Base-by-base conservation (phyloP, 2,113 vertebrate genomes). In the Proteles cristata region DNA sequence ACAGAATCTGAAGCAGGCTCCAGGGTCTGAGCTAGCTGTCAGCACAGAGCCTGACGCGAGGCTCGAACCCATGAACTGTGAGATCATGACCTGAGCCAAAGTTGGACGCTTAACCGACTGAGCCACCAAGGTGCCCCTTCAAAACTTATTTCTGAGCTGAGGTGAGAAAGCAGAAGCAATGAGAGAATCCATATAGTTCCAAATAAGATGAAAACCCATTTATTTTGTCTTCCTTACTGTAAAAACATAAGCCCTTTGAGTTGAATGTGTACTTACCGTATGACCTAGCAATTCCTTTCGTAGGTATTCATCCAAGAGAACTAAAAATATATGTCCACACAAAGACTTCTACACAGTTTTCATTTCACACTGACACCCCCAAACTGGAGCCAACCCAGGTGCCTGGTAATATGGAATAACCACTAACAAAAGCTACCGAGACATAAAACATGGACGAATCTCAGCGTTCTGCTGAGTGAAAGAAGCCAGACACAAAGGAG, bases 121-220 rank as follows among this genome's bases (percentile, higher is more conserved):
- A 39, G 39, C 39, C 39, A 39, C 39, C 39, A 39, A 39, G 39
- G 39, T 39, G 39, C 39, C 39, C 39, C 39, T 92, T 97, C 81
- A 95, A 98, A 98, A 97, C 92, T 88, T 93, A 95, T 97, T 97
- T 97, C 63, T 87, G 80, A 92, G 73, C 43, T 80, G 92, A 77
- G 61, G 93, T 83, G 93, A 97, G 92, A 92, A 94, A 88, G 94
- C 73, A 90, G 88, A 89, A 93, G 55, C 48, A 86, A 73, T 96
- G 53, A 92, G 76, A 95, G 43, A 91, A 92, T 84, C 28, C 65
- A 84, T 55, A 82, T 76, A 90, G 77, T 73, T 35, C 73, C 80
- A 97, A 96, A 87, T 84, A 93, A 92, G 83, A 71, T 87, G 86
- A 86, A 89, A 39, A 66, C 92, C 9, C 17, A 84, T 96, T 96